These are phyloP conservation scores for Trachemys scripta DNA, from an alignment of 2,113 vertebrate species.

Conservation along the genomic window DNA sequence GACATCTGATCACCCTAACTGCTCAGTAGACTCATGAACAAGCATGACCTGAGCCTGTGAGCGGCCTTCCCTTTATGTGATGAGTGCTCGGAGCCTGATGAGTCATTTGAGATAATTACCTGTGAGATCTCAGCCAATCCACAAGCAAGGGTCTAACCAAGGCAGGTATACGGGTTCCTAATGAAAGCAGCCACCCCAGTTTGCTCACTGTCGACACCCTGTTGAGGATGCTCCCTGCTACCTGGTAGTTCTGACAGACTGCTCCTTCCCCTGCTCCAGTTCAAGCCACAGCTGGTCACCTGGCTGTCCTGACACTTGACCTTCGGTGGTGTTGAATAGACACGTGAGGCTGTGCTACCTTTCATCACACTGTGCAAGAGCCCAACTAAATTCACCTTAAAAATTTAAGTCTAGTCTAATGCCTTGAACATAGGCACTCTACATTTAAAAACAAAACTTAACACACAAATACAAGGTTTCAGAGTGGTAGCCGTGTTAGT, in stretches of 20 bases:
- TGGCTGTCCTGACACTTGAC: background rate
- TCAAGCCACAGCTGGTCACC: background rate
- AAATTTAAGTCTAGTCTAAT: background rate
- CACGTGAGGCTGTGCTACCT: background rate
- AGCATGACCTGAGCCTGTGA: background rate
- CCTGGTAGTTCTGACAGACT: background rate
- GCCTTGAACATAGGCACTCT: fast-evolving
- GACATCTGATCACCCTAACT: background rate
- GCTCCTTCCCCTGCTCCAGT: background rate
- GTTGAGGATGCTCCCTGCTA: background rate
- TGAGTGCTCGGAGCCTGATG: background rate
- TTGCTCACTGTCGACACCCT: background rate
- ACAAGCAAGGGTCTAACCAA: no score
- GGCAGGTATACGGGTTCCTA: background rate
- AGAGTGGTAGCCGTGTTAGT: no score
- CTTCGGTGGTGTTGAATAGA: background rate
- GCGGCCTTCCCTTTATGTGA: background rate
- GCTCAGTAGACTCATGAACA: background rate
- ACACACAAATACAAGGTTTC: background rate
- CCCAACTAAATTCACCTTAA: background rate
- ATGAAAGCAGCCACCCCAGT: background rate
- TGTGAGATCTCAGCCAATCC: no score
- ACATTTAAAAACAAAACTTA: background rate
- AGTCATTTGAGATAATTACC: background rate
- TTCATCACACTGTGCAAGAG: background rate